These are phyloP conservation scores for Sussaba pulchella DNA, from an alignment of 2,888 invertebrate species.

Conservation along the genomic window DNA sequence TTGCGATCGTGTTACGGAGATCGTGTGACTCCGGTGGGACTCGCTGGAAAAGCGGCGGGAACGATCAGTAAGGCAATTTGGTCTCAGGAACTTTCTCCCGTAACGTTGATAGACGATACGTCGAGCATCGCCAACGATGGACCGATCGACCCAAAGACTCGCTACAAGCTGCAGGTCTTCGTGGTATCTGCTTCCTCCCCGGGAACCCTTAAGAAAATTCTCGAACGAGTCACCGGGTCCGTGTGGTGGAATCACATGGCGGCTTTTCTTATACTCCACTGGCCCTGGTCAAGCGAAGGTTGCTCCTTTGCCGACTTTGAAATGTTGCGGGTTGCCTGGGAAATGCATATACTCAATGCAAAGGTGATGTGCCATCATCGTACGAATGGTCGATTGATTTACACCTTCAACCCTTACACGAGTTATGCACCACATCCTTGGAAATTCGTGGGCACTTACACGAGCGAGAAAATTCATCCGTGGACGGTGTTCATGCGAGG, in stretches of 20 bases:
- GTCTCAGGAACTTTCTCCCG: too few relatives aligned
- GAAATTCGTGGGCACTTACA: conserved; percentile 43
- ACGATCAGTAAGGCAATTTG: too few relatives aligned
- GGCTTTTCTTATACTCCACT: conserved; percentile 54
- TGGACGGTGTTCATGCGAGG: conserved; percentile 25
- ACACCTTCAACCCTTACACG: conserved; percentile 69
- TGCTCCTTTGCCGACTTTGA: conserved; percentile 59
- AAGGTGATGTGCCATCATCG: conserved; percentile 61
- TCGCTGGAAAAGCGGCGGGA: too few relatives aligned
- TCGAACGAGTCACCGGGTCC: conserved; percentile 38
- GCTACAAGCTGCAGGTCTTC: background rate
- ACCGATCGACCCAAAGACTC: too few relatives aligned
- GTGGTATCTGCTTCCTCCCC: background rate
- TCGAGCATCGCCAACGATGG: too few relatives aligned
- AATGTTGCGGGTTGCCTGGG: conserved; percentile 41
- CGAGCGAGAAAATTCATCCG: background rate
- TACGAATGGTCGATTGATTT: conserved; percentile 36
- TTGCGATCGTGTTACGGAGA: too few relatives aligned
- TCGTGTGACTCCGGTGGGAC: too few relatives aligned
- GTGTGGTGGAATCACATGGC: conserved; percentile 68
- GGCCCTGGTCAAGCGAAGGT: background rate
- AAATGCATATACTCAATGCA: conserved; percentile 52
- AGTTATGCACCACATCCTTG: conserved; percentile 54
- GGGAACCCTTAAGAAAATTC: background rate
- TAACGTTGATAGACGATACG: too few relatives aligned